Evolutionary conservation across 1,140 invertebrate species (phyloP).

Genomic region (Doryteuthis pealeii): DNA sequence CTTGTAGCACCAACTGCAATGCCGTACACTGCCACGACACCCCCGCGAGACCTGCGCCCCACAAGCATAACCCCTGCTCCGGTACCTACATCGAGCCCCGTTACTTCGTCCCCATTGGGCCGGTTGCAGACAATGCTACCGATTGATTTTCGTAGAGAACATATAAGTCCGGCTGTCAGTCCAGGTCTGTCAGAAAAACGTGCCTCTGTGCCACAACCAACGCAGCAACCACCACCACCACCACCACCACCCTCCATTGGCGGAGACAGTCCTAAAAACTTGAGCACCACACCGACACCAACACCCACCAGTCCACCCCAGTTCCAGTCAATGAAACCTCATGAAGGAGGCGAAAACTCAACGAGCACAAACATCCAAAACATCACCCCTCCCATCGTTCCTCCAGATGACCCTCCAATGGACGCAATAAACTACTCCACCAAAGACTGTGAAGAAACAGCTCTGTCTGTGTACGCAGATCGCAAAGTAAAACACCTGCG

Average conservation of each 20-base stretch:
- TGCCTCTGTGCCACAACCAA: constrained; percentile 15
- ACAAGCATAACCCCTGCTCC: constrained; percentile 40
- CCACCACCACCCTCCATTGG: constrained; percentile 9
- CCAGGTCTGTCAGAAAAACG: constrained; percentile 36
- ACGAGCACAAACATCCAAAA: constrained; percentile 11
- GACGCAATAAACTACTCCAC: constrained; percentile 43
- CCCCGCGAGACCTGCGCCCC: constrained; percentile 37
- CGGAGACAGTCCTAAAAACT: constrained; percentile 49
- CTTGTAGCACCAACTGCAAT: constrained; percentile 41
- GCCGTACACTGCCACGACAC: constrained; percentile 38
- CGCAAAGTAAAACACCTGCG: constrained; percentile 65
- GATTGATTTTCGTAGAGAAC: constrained; percentile 83
- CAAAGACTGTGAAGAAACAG: constrained; percentile 26
- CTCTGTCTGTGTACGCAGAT: constrained; percentile 50
- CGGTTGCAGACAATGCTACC: constrained; percentile 90
- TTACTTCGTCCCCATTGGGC: constrained; percentile 74
- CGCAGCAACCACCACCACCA: not conserved
- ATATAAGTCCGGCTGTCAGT: constrained; percentile 57
- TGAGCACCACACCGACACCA: constrained; percentile 46
- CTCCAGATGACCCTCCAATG: constrained; percentile 22
- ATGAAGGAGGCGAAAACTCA: constrained; percentile 23
- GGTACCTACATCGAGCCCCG: constrained; percentile 48
- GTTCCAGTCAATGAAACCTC: constrained; percentile 18
- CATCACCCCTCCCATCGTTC: constrained; percentile 20
- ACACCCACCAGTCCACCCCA: constrained; percentile 24